Evolutionary conservation across 1,140 invertebrate genomes (phyloP).

Genomic region (Whitmania pigra): DNA sequence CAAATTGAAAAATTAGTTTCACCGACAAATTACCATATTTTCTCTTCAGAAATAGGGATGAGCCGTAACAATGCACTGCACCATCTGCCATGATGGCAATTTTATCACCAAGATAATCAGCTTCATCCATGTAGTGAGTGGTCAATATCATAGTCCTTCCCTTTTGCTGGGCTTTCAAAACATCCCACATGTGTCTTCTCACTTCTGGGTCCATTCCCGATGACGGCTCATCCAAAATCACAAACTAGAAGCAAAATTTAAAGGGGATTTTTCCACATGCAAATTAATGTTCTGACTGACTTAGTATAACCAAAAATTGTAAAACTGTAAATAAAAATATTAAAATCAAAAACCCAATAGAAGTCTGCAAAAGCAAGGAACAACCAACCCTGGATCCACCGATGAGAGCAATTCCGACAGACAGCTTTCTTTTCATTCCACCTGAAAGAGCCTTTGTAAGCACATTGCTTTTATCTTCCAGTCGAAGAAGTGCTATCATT

Average conservation of each 20-base stretch:
- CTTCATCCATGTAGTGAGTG: constrained; percentile 47
- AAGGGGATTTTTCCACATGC: not conserved
- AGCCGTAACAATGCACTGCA: constrained; percentile 34
- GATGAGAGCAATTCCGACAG: constrained; percentile 46
- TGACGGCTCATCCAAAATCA: constrained; percentile 44
- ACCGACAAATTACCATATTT: constrained; percentile 34
- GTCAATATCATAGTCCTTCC: constrained; percentile 44
- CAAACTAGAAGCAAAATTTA: constrained; percentile 16
- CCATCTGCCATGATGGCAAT: constrained; percentile 29
- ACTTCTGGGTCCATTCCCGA: constrained; percentile 49
- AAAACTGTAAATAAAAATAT: not conserved
- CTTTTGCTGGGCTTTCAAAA: constrained; percentile 23
- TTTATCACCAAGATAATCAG: constrained; percentile 45
- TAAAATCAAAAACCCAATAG: not conserved
- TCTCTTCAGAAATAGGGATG: constrained; percentile 35
- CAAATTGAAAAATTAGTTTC: too few relatives aligned
- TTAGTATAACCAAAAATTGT: not conserved
- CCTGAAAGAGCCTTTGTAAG: constrained; percentile 34
- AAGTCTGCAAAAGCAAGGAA: not conserved
- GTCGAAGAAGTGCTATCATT: constrained; percentile 10
- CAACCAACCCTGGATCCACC: constrained; percentile 40
- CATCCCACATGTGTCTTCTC: constrained; percentile 52
- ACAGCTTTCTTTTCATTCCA: constrained; percentile 45
- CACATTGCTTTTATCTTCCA: constrained; percentile 19
- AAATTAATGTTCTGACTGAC: not conserved